A percentile compares a stretch with the other conserved stretches of the same genome.
These are phyloP conservation scores for Heterotis niloticus DNA, from an alignment of 2,113 vertebrate species.

Conservation along the genomic window DNA sequence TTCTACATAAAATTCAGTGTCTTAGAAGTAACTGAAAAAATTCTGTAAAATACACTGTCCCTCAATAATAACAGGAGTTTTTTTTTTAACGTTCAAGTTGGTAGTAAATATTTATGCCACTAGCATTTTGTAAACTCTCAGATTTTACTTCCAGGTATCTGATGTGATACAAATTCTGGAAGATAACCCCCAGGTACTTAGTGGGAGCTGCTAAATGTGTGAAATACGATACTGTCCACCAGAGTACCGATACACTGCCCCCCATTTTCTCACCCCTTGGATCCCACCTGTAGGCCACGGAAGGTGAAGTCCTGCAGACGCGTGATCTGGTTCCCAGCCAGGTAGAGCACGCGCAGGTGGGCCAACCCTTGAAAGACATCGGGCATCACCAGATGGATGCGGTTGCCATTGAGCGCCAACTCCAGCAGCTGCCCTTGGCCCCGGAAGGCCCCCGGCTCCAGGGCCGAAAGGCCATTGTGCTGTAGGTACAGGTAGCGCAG, in stretches of 20 bases:
- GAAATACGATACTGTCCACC: too few species aligned
- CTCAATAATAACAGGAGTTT: too few species aligned
- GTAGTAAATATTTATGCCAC: too few species aligned
- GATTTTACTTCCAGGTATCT: too few species aligned
- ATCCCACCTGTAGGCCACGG: constrained; percentile 73
- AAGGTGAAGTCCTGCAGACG: constrained; percentile 80
- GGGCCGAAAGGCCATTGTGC: constrained; percentile 78
- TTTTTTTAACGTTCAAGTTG: too few species aligned
- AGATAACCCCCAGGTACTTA: too few species aligned
- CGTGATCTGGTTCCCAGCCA: constrained; percentile 79
- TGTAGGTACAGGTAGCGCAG: constrained; percentile 86
- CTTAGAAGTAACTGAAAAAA: too few species aligned
- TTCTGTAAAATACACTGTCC: too few species aligned
- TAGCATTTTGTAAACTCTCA: too few species aligned
- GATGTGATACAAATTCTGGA: too few species aligned
- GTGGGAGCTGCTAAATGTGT: too few species aligned
- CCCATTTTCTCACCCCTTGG: neutral
- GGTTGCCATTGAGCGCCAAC: constrained; percentile 80
- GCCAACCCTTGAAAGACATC: constrained; percentile 76
- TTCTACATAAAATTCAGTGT: too few species aligned
- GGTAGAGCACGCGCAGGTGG: constrained; percentile 81
- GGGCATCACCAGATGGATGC: constrained; percentile 69
- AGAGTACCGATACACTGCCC: neutral
- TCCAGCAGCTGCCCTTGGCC: constrained; percentile 75
- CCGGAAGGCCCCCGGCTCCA: constrained; percentile 74